Conservation (phyloP, 1,140 invertebrate genomes). For the Cryptotermes secundus region DNA sequence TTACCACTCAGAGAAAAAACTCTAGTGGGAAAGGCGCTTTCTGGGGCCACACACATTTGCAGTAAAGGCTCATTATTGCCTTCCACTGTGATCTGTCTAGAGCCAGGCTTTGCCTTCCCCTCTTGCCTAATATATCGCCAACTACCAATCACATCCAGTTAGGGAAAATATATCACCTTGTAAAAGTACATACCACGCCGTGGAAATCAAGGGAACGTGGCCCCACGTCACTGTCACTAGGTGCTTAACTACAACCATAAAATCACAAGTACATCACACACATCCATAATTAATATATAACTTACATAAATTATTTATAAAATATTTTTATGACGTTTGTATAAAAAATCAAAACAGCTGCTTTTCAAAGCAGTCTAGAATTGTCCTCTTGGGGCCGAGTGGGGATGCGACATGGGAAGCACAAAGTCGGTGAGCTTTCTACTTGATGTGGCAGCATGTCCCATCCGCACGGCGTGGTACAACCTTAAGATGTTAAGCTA, state of each 20-base stretch:
- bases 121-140: background rate
- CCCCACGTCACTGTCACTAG: background rate
- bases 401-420: background rate
- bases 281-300: background rate
- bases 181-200: slow-evolving; percentile 4
- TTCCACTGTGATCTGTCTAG: slow-evolving; percentile 32
- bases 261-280: background rate
- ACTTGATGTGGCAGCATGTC: background rate
- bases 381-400: background rate
- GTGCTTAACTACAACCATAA: background rate
- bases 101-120: slow-evolving; percentile 29
- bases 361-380: background rate
- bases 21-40: slow-evolving; percentile 36
- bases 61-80: slow-evolving; percentile 21
- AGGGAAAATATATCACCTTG: background rate
- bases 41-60: slow-evolving; percentile 35
- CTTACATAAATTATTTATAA: slow-evolving; percentile 7
- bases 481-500: slow-evolving; percentile 22
- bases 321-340: background rate
- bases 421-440: background rate
- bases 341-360: background rate
- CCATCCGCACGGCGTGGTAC: background rate
- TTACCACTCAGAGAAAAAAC: slow-evolving; percentile 32
- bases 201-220: background rate
- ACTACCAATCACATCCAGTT: background rate